A percentile compares a stretch with the other conserved stretches of the same genome.
These are phyloP conservation scores for Troides oblongomaculatus DNA, from an alignment of 2,888 invertebrate genomes.

Conservation along the genomic window DNA sequence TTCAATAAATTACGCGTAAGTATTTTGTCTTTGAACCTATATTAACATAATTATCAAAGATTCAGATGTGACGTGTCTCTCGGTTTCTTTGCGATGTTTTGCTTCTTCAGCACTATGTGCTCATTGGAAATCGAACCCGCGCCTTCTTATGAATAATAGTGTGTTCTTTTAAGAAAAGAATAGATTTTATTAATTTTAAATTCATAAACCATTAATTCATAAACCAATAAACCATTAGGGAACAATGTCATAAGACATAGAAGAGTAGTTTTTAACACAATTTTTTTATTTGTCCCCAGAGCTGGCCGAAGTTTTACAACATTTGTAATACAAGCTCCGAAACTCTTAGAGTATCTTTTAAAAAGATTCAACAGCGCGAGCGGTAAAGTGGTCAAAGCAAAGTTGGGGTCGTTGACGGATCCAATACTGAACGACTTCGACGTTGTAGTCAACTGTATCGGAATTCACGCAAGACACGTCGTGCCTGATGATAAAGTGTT, in stretches of 20 bases:
- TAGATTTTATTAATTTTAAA: too few relatives aligned
- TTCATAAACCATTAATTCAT: too few relatives aligned
- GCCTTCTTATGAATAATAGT: too few relatives aligned
- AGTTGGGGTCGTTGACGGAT: conserved; percentile 52
- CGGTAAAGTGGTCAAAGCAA: conserved; percentile 75
- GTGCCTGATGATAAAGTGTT: conserved; percentile 81
- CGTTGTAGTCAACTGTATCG: conserved; percentile 89
- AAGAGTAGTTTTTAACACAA: neutral
- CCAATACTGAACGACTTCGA: conserved; percentile 79
- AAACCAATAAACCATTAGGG: too few relatives aligned
- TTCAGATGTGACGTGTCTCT: too few relatives aligned
- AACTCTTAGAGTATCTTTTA: conserved; percentile 84
- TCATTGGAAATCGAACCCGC: too few relatives aligned
- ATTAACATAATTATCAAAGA: too few relatives aligned
- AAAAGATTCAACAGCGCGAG: conserved; percentile 80
- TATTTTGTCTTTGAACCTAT: conserved; percentile 19
- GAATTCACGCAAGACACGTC: conserved; percentile 82
- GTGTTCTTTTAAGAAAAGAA: too few relatives aligned
- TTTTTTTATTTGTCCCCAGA: conserved; percentile 54
- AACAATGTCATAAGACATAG: too few relatives aligned
- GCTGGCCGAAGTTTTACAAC: conserved; percentile 83
- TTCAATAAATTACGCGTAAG: conserved; percentile 54
- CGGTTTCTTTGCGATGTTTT: too few relatives aligned
- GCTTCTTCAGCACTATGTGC: too few relatives aligned
- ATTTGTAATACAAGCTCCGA: conserved; percentile 83